These are phyloP conservation scores for Saccostrea glomerata DNA, from an alignment of 1,140 invertebrate species.

Conservation along the genomic window DNA sequence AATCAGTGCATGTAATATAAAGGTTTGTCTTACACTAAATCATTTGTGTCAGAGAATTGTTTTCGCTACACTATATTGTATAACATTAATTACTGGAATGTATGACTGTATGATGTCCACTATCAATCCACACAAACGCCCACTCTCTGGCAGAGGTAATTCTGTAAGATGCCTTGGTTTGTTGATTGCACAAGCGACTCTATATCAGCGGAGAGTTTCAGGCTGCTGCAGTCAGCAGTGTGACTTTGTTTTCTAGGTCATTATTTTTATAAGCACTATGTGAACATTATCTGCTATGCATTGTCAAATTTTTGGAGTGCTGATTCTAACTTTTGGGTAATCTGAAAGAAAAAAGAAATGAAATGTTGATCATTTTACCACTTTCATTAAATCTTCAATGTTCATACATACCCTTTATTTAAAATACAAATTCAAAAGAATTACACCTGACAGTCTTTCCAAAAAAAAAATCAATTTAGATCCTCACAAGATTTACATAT, in stretches of 20 bases:
- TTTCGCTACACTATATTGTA: not conserved
- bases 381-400: no score
- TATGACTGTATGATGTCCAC: not conserved
- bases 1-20: not conserved
- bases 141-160: not conserved
- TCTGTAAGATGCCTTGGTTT: constrained; percentile 1
- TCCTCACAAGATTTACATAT: no score
- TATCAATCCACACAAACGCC: not conserved
- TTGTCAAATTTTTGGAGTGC: constrained; percentile 51
- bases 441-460: no score
- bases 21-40: not conserved
- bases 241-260: constrained; percentile 3
- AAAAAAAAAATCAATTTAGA: no score
- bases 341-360: constrained; percentile 53
- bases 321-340: constrained; percentile 63
- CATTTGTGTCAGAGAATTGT: not conserved
- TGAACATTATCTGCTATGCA: constrained; percentile 6
- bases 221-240: not conserved
- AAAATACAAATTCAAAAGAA: no score
- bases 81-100: not conserved
- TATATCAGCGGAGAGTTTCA: not conserved
- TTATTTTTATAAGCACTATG: constrained; percentile 15
- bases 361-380: no score
- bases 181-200: not conserved
- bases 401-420: no score